Evolutionary conservation across 2,797 vertebrate species (phyloP).

Genomic region (Chelmon rostratus): DNA sequence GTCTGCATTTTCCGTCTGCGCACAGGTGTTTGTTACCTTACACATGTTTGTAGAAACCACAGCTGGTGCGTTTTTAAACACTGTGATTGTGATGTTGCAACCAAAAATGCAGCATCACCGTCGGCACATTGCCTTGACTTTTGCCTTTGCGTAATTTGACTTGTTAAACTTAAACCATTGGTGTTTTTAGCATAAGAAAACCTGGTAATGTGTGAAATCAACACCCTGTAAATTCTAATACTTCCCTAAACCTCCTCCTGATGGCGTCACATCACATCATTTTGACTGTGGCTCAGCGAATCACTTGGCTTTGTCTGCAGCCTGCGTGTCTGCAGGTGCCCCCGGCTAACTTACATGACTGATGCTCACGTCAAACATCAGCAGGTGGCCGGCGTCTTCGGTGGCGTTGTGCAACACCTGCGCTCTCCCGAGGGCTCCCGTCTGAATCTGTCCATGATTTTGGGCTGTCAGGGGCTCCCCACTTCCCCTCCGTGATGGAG

Average conservation of each 20-base stretch:
- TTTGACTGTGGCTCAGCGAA: not conserved
- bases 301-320: not conserved
- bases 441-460: constrained; percentile 22
- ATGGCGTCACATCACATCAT: not conserved
- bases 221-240: not conserved
- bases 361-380: not conserved
- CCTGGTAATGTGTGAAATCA: not conserved
- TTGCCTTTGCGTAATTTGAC: not conserved
- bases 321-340: not conserved
- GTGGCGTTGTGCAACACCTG: constrained; percentile 21
- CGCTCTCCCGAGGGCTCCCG: not conserved
- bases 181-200: not conserved
- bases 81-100: not conserved
- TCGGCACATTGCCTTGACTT: not conserved
- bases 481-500: constrained; percentile 30
- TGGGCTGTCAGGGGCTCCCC: constrained; percentile 32
- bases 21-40: not conserved
- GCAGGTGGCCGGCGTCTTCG: not conserved
- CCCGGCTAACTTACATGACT: not conserved
- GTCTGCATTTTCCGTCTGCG: constrained; percentile 13
- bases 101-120: not conserved
- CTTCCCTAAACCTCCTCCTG: not conserved
- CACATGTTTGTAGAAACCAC: not conserved
- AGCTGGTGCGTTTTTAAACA: not conserved
- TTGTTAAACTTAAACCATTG: not conserved